These are phyloP conservation scores for Sisor rabdophorus DNA, from an alignment of 2,113 vertebrate species.

Conservation along the genomic window DNA sequence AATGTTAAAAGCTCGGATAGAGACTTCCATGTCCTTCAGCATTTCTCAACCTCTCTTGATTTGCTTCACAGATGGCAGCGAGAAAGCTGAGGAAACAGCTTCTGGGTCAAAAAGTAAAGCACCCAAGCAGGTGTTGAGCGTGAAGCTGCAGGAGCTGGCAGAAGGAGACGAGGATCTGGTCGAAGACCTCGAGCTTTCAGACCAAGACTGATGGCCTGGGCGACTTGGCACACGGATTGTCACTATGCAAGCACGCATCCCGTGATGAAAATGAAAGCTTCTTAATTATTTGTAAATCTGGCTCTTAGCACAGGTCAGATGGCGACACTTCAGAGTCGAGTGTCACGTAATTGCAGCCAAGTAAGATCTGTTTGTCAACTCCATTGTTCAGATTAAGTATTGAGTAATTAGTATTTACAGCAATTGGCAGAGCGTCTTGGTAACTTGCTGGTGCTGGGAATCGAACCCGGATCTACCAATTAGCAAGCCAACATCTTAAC, in stretches of 20 bases:
- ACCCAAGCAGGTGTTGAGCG: constrained; percentile 64
- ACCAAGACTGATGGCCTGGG: constrained; percentile 68
- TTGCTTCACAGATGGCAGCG: constrained; percentile 53
- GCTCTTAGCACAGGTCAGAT: constrained; percentile 1
- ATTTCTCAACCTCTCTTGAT: constrained; percentile 14
- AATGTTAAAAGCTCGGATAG: neutral
- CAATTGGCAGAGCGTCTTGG: too few species aligned
- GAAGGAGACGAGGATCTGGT: constrained; percentile 82
- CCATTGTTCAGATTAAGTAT: neutral
- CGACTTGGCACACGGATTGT: constrained; percentile 13
- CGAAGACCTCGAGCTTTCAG: constrained; percentile 84
- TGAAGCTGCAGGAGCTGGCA: constrained; percentile 76
- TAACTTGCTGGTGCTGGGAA: too few species aligned
- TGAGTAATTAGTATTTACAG: too few species aligned
- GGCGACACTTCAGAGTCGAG: neutral
- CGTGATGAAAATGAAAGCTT: constrained; percentile 16
- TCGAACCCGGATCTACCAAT: too few species aligned
- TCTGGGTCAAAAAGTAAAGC: constrained; percentile 49
- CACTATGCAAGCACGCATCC: neutral
- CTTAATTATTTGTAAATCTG: constrained; percentile 28
- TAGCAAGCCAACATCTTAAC: too few species aligned
- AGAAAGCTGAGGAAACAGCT: constrained; percentile 42
- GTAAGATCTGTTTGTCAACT: constrained; percentile 11
- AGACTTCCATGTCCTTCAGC: constrained; percentile 1
- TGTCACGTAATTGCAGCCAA: constrained; percentile 19